Conservation (phyloP, 2,888 invertebrate species). For the Cheilosia variabilis region DNA sequence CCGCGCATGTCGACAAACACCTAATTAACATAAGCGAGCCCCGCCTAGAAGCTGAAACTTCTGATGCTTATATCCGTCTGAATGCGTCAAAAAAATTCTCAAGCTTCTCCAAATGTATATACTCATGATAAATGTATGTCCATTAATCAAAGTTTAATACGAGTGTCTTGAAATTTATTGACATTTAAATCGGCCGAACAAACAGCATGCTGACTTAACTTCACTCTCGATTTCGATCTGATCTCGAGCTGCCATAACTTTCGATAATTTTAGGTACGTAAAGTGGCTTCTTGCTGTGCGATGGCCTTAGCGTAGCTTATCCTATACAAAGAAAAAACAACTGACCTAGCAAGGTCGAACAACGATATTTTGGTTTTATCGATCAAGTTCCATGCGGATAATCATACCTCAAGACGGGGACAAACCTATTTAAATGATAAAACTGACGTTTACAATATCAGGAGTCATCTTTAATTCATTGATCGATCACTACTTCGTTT, state of each 20-base stretch:
- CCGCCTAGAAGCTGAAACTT: slow-evolving; percentile 16
- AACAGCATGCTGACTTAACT: not conserved
- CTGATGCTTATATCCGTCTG: slow-evolving; percentile 3
- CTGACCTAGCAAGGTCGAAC: slow-evolving; percentile 13
- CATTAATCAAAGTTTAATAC: slow-evolving; percentile 26
- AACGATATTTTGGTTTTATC: slow-evolving; percentile 22
- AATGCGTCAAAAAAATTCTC: not conserved
- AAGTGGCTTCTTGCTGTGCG: not conserved
- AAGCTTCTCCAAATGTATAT: slow-evolving; percentile 44
- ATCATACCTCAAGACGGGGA: not conserved
- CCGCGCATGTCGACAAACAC: slow-evolving; percentile 1
- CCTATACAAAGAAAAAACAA: not conserved
- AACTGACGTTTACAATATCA: slow-evolving; percentile 26
- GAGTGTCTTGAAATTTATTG: slow-evolving; percentile 34
- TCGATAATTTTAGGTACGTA: not conserved
- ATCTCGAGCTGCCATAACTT: slow-evolving; percentile 3
- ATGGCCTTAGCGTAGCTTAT: slow-evolving; percentile 23
- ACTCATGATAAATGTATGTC: slow-evolving; percentile 1
- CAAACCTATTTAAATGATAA: slow-evolving; percentile 18
- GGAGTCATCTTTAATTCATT: slow-evolving; percentile 32
- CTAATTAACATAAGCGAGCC: not conserved
- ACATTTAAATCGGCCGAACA: slow-evolving; percentile 1
- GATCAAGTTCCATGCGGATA: slow-evolving; percentile 11
- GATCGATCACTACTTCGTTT: slow-evolving; percentile 28
- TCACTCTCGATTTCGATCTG: not conserved